Evolutionary conservation across 2,888 invertebrate species (phyloP).

Genomic region (Protula sp.): DNA sequence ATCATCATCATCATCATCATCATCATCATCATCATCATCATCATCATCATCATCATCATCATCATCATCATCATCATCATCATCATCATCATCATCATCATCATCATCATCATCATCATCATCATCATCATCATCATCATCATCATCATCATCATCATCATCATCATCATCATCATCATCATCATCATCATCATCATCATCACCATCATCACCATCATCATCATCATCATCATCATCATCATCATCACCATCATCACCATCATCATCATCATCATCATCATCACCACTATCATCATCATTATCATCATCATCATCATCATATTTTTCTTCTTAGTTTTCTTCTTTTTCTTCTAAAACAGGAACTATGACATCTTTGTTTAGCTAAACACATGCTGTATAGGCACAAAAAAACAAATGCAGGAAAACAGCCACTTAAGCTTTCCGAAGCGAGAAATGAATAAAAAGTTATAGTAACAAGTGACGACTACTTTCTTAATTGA

Average conservation of each 20-base stretch:
- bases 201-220: too few relatives aligned
- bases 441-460: too few relatives aligned
- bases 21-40: constrained; percentile 4
- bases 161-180: background rate
- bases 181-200: background rate
- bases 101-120: background rate
- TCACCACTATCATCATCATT: background rate
- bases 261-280: background rate
- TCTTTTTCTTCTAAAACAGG: too few relatives aligned
- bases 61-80: background rate
- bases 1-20: constrained; percentile 5
- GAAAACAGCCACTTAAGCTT: too few relatives aligned
- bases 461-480: too few relatives aligned
- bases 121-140: background rate
- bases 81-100: constrained; percentile 2
- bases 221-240: constrained; percentile 1
- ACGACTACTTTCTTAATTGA: too few relatives aligned
- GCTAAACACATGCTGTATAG: too few relatives aligned
- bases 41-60: background rate
- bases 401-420: too few relatives aligned
- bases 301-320: too few relatives aligned
- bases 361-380: too few relatives aligned
- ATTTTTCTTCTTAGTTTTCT: too few relatives aligned
- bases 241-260: constrained; percentile 5
- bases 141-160: constrained; percentile 9